Evolutionary conservation across 2,797 vertebrate genomes (phyloP), one percentile per base, ranked within the genome.

Genomic region (Rhinogobio ventralis): DNA sequence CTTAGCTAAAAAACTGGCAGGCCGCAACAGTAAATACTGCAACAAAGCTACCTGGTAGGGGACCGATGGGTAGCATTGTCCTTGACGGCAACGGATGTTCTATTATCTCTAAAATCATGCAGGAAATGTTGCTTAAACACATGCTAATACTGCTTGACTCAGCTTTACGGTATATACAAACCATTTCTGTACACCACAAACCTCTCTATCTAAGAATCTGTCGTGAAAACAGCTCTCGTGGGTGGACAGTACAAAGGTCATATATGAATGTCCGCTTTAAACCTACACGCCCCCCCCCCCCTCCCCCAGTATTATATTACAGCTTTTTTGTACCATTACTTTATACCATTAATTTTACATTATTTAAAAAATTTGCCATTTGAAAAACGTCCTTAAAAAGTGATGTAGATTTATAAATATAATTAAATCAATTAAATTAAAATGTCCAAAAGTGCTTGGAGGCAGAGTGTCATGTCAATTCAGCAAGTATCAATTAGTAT

Each of bases 81-180:
- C 74, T 85, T 87, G 83, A 87, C 17, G 25, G 28, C 39, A 68
- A 67, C 36, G 25, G 57, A 85, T 82, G 85, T 74, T 73, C 42
- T 45, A 72, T 75, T 81, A 83, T 85, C 74, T 79, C 75, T 81
- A 5, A 69, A 75, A 87, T 87, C 86, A 84, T 62, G 55, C 33
- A 66, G 72, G 76, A 74, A 67, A 55, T 82, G 83, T 85, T 87
- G 79, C 83, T 87, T 68, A 85, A 87, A 85, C 74, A 87, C 83
- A 68, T 84, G 28, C 81, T 88, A 84, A 81, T 81, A 86, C 75
- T 76, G 85, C 55, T 81, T 71, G 84, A 86, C 73, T 81, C 46
- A 67, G 76, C 82, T 88, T 86, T 88, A 84, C 82, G 75, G 87
- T 88, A 88, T 81, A 88, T 81, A 87, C 87, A 88, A 81, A 81